Evolutionary conservation across 2,888 invertebrate species (phyloP).

Genomic region (Sarcophaga caerulescens): DNA sequence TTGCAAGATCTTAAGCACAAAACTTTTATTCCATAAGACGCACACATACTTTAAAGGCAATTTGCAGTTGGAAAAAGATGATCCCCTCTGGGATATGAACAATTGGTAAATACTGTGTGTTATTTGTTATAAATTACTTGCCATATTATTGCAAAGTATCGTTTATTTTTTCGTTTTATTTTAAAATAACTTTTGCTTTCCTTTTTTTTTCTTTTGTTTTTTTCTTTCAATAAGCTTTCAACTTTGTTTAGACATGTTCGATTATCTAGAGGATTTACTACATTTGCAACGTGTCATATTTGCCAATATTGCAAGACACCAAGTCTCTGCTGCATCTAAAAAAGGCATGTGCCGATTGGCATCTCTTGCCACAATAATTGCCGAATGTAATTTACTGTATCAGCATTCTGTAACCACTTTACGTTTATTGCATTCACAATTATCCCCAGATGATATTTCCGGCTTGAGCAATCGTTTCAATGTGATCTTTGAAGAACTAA

Average conservation of each 20-base stretch:
- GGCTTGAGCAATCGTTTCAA: constrained; percentile 60
- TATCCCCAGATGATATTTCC: constrained; percentile 63
- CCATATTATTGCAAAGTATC: not conserved
- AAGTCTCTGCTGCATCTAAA: constrained; percentile 47
- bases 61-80: constrained; percentile 45
- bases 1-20: constrained; percentile 45
- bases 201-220: constrained; percentile 4
- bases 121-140: not conserved
- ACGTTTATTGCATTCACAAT: constrained; percentile 55
- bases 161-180: not conserved
- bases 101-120: constrained; percentile 46
- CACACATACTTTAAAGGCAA: constrained; percentile 56
- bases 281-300: constrained; percentile 61
- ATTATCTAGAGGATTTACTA: constrained; percentile 59
- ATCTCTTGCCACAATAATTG: constrained; percentile 60
- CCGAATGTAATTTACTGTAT: constrained; percentile 62
- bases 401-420: constrained; percentile 57
- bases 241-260: constrained; percentile 61
- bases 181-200: not conserved
- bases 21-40: constrained; percentile 57
- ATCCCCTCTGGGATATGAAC: constrained; percentile 58
- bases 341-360: constrained; percentile 64
- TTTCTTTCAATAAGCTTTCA: constrained; percentile 48
- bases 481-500: constrained; percentile 48
- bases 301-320: constrained; percentile 31